Base-by-base conservation (phyloP, 2,113 vertebrate genomes). In the Notothenia coriiceps region DNA sequence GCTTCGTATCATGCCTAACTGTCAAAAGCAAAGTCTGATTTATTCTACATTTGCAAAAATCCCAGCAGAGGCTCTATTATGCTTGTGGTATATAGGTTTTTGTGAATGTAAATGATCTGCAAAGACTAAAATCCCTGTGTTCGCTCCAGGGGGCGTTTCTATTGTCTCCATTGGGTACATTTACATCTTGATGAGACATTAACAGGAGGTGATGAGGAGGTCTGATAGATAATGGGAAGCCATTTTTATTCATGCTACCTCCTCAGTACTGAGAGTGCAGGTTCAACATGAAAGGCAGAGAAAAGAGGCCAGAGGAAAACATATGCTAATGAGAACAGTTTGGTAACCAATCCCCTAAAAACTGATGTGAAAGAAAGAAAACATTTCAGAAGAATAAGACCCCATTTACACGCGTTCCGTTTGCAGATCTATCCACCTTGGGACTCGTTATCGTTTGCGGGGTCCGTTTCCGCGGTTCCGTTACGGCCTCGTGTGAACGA, bases 281-380 rank as follows among this genome's bases (percentile, higher is more conserved):
- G 64, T 44, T 74, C 1, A 1, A 40, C 33, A 10, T 47, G n/a
- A 49, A 65, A 49, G 29, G 25, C 46, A 40, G 35, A 20, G 40
- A 71, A 40, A 79, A 51, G 66, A 40, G 40, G 15, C 47, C 74
- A 50, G 52, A 29, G 1, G 9, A 77, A 29, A 73, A 35, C 0
- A n/a, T 22, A 6, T 25, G 35, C 33, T 51, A 46, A 55, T 1
- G 12, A 81, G 10, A 70, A 11, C 33, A 17, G 12, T 18, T 59
- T 13, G 1, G 6, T 22, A 17, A 29, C 20, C 69, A 74, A 15
- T 11, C 5, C 6, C 10, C n/a, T 33, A 11, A 52, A 46, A 14
- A 46, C 3, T 29, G 1, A 50, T 11, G 29, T 20, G 50, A 62
- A 25, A 43, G 18, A 10, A n/a, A 29, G 59, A 35, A 6, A 6